These are phyloP conservation scores for Periophthalmus magnuspinnatus DNA, from an alignment of 2,797 vertebrate genomes.

Conservation along the genomic window DNA sequence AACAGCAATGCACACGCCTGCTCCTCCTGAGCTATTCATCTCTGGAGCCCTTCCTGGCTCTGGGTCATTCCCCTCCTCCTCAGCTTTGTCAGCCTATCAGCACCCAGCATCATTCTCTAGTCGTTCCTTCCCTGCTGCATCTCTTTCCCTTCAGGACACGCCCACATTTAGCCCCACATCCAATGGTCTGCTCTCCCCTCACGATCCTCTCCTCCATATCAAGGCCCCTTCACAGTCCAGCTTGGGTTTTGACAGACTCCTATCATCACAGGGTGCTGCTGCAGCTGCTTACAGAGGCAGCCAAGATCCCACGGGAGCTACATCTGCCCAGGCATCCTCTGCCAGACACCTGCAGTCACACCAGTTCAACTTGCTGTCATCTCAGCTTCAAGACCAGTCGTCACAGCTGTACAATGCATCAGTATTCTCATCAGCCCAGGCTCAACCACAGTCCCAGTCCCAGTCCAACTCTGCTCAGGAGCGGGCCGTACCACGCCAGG, in stretches of 20 bases:
- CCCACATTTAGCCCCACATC: conserved; percentile 93
- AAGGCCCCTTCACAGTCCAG: conserved; percentile 89
- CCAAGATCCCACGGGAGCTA: conserved; percentile 81
- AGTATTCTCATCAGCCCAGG: conserved; percentile 85
- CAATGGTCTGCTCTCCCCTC: conserved; percentile 92
- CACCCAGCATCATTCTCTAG: conserved; percentile 93
- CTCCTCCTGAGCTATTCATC: conserved; percentile 93
- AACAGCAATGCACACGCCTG: conserved; percentile 93
- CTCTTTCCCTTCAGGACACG: conserved; percentile 89
- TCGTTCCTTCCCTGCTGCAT: conserved; percentile 89
- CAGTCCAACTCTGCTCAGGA: conserved; percentile 85
- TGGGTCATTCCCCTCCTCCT: conserved; percentile 92
- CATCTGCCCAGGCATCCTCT: conserved; percentile 79
- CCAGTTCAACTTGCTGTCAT: conserved; percentile 91
- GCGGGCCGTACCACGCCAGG: conserved; percentile 89
- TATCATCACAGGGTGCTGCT: conserved; percentile 82
- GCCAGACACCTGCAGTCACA: conserved; percentile 87
- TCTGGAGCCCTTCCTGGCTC: conserved; percentile 91
- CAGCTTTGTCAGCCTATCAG: conserved; percentile 93
- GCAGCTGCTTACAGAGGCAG: conserved; percentile 81
- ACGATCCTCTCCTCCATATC: conserved; percentile 91
- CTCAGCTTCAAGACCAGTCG: conserved; percentile 86
- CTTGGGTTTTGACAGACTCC: conserved; percentile 88
- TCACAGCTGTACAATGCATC: conserved; percentile 90
- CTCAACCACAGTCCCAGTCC: conserved; percentile 75